Percentiles rank a stretch among this genome's conserved stretches.
These are phyloP conservation scores for Procavia capensis DNA, from an alignment of 2,113 vertebrate species.

Conservation along the genomic window DNA sequence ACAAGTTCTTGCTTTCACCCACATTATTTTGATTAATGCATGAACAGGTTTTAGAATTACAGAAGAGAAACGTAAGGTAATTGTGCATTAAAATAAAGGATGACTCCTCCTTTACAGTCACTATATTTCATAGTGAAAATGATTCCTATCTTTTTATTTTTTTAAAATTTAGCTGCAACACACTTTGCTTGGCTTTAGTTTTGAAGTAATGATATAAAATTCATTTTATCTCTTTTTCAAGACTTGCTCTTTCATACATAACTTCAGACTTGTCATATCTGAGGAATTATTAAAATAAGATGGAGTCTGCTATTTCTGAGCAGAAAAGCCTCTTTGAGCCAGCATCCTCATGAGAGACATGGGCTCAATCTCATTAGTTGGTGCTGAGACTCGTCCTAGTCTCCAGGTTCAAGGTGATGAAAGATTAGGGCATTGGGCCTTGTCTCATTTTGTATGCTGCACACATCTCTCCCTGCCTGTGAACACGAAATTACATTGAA, in stretches of 20 bases:
- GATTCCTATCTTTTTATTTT: constrained; percentile 88
- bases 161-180: constrained; percentile 87
- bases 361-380: constrained; percentile 98
- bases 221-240: constrained; percentile 93
- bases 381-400: constrained; percentile 97
- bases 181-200: constrained; percentile 90
- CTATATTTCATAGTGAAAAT: constrained; percentile 86
- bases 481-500: constrained; percentile 99
- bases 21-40: constrained; percentile 87
- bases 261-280: constrained; percentile 93
- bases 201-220: constrained; percentile 96
- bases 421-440: constrained; percentile 98
- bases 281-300: constrained; percentile 94
- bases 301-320: constrained; percentile 88
- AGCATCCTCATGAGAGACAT: constrained; percentile 91
- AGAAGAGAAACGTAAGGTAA: constrained; percentile 83
- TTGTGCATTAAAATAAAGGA: constrained; percentile 87
- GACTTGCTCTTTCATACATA: constrained; percentile 91
- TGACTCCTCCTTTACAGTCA: constrained; percentile 84
- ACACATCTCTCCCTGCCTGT: constrained; percentile 92
- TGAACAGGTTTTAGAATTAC: constrained; percentile 84
- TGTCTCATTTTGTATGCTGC: constrained; percentile 96
- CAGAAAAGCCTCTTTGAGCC: constrained; percentile 91
- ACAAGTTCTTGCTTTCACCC: constrained; percentile 83
- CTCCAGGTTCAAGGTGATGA: constrained; percentile 99